A percentile compares a stretch with the other conserved stretches of the same genome.
These are phyloP conservation scores for Myocastor coypus DNA, from an alignment of 2,113 vertebrate genomes.

Conservation along the genomic window DNA sequence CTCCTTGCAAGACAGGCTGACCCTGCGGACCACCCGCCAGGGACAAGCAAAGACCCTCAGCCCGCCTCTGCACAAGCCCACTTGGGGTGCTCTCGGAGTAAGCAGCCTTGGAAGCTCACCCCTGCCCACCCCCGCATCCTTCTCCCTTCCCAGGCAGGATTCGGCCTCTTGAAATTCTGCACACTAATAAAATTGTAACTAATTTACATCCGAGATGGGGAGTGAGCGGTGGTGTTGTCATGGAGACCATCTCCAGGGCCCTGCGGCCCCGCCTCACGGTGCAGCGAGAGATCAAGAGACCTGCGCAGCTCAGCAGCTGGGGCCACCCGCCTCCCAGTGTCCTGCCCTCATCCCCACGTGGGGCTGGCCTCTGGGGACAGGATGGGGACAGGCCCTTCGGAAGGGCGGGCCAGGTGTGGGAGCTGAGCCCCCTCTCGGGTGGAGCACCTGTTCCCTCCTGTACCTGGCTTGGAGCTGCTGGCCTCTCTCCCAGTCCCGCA, in stretches of 20 bases:
- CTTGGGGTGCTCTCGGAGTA: neutral
- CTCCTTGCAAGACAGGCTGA: neutral
- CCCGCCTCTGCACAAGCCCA: neutral
- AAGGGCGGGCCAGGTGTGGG: neutral
- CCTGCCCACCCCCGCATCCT: neutral
- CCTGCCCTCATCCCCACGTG: neutral
- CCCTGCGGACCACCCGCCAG: neutral
- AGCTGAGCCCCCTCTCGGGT: neutral
- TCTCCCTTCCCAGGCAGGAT: slow-evolving; percentile 73
- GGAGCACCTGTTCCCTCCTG: neutral
- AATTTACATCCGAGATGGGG: slow-evolving; percentile 91
- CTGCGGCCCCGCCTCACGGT: slow-evolving; percentile 79
- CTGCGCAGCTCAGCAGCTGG: slow-evolving; percentile 66
- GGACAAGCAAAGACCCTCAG: neutral
- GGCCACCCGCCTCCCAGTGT: slow-evolving; percentile 12
- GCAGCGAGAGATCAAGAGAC: slow-evolving; percentile 81
- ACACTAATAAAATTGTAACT: slow-evolving; percentile 92
- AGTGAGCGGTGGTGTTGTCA: slow-evolving; percentile 89
- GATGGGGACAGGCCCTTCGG: neutral
- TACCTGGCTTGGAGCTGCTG: neutral
- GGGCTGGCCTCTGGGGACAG: neutral
- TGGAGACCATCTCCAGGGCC: slow-evolving; percentile 89
- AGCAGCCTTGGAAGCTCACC: slow-evolving; percentile 35
- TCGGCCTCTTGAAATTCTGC: slow-evolving; percentile 88
- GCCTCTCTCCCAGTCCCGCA: neutral